Conservation (phyloP, 2,113 vertebrate species). For the Porphyrio hochstetteri region DNA sequence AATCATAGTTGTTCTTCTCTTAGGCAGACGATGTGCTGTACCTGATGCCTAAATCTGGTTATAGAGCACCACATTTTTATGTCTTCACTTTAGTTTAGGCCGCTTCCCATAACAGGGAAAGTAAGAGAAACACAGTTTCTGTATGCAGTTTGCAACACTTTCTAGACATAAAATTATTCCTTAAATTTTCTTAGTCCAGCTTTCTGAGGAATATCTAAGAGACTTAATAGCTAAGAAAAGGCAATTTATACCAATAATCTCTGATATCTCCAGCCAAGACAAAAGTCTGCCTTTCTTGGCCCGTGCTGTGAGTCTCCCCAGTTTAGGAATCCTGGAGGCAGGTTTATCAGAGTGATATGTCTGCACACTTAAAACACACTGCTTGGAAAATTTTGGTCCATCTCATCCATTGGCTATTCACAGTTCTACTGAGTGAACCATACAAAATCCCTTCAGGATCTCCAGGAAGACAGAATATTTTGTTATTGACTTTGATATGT, state of each 20-base stretch:
- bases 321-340: background rate
- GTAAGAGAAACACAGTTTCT: background rate
- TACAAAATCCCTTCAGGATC: background rate
- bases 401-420: background rate
- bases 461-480: background rate
- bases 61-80: background rate
- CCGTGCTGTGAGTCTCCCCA: background rate
- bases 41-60: background rate
- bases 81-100: background rate
- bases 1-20: background rate
- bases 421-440: background rate
- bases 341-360: background rate
- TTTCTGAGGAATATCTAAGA: background rate
- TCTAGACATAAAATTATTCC: background rate
- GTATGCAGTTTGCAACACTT: background rate
- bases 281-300: background rate
- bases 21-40: background rate
- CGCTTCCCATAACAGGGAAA: background rate
- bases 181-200: background rate
- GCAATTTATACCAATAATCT: background rate
- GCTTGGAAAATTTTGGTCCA: background rate
- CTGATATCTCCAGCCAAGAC: background rate
- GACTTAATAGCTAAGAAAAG: background rate
- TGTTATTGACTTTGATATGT: background rate
- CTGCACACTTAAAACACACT: background rate